Conservation (phyloP, 1,140 invertebrate species). For the Megalonaias nervosa region DNA sequence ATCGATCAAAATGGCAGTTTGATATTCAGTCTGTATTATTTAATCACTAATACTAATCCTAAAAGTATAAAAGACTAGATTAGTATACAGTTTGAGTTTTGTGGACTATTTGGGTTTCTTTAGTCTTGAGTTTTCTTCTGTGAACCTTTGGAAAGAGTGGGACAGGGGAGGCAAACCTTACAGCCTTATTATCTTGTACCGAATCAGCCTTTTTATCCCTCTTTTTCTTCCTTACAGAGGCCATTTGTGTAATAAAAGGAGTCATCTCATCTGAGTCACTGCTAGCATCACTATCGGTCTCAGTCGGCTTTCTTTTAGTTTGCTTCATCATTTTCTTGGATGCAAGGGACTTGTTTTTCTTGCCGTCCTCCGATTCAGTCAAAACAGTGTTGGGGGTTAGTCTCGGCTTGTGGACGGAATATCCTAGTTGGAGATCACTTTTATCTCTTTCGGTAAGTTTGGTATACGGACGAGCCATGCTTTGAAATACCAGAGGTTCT, state of each 20-base stretch:
- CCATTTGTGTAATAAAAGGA: conserved; percentile 52
- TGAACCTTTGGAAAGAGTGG: too few species aligned
- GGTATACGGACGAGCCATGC: conserved; percentile 49
- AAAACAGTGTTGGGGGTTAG: conserved; percentile 8
- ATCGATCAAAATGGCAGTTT: too few species aligned
- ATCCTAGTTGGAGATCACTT: conserved; percentile 49
- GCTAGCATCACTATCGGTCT: conserved; percentile 18
- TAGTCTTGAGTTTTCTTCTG: too few species aligned
- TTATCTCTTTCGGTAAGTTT: conserved; percentile 49
- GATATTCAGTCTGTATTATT: too few species aligned
- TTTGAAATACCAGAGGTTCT: conserved; percentile 44
- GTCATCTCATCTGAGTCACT: conserved; percentile 38
- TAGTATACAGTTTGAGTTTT: too few species aligned
- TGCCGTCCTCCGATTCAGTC: conserved; percentile 2
- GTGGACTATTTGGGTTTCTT: too few species aligned
- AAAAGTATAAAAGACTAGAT: too few species aligned
- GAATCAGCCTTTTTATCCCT: conserved; percentile 4
- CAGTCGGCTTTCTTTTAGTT: background rate
- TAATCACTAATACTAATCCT: too few species aligned
- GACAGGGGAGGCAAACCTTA: conserved; percentile 25
- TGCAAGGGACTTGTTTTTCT: background rate
- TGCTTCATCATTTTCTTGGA: conserved; percentile 12
- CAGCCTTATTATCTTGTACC: conserved; percentile 4
- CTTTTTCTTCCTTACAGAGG: conserved; percentile 24
- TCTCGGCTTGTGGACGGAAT: conserved; percentile 52